phyloP scores from a whole-genome alignment of 1,140 invertebrate genomes.

The Drosophila parabipectinata region DNA sequence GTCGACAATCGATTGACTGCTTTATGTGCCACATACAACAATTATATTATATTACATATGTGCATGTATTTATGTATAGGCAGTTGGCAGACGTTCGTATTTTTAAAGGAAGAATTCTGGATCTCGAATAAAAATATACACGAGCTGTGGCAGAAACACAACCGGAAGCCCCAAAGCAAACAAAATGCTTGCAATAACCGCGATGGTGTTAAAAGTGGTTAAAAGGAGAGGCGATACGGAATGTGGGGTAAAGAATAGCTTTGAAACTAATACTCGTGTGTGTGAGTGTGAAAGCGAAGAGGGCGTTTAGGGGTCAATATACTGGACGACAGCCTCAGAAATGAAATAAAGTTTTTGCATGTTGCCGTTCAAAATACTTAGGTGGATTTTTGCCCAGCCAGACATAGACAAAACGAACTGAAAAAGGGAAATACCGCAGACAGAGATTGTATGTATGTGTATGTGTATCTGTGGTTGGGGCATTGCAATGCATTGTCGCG shows the following conservation, averaged over 20 bases:
- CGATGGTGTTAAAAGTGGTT: constrained; percentile 25
- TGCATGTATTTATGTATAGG: too few species aligned
- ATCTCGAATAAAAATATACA: neutral
- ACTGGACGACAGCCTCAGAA: constrained; percentile 65
- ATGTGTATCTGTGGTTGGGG: constrained; percentile 42
- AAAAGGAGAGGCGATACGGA: neutral
- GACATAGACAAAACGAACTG: constrained; percentile 49
- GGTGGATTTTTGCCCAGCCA: constrained; percentile 63
- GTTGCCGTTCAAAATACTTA: constrained; percentile 67
- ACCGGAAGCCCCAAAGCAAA: constrained; percentile 80
- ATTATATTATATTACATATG: too few species aligned
- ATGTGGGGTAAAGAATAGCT: constrained; percentile 21
- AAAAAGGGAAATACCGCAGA: constrained; percentile 37
- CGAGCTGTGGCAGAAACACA: constrained; percentile 45
- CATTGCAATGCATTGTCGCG: constrained; percentile 24
- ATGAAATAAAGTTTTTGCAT: constrained; percentile 78
- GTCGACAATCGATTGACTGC: too few species aligned
- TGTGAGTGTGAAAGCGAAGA: neutral
- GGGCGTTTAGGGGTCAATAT: constrained; percentile 69
- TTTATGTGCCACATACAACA: too few species aligned
- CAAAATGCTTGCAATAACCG: constrained; percentile 75
- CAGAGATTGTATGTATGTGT: constrained; percentile 10
- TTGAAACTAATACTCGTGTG: constrained; percentile 29
- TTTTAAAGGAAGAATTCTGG: neutral
- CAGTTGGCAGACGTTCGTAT: too few species aligned